Percentiles rank a stretch among this genome's conserved stretches.
Evolutionary conservation across 2,797 vertebrate species (phyloP).

Genomic region (Denticeps clupeoides): DNA sequence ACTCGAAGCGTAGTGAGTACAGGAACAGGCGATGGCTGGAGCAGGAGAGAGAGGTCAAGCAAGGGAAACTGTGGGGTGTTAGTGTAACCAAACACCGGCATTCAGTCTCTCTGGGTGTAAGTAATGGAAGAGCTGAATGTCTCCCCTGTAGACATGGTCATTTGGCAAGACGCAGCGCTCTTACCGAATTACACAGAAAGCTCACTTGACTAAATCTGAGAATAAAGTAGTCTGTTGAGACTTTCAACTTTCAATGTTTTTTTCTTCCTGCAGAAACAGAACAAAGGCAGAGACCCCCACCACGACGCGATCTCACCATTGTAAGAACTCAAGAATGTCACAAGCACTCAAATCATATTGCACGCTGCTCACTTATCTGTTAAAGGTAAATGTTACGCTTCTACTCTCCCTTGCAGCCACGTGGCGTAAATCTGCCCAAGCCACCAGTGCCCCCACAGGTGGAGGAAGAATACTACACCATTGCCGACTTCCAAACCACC

Average conservation of each 20-base stretch:
- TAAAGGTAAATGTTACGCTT: not conserved
- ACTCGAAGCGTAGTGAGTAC: constrained; percentile 45
- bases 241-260: not conserved
- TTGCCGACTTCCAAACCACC: constrained; percentile 94
- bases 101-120: no score
- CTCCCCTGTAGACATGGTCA: no score
- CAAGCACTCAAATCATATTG: no score
- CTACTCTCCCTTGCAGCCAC: constrained; percentile 57
- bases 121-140: no score
- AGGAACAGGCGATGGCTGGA: not conserved
- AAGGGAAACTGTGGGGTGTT: no score
- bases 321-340: constrained; percentile 61
- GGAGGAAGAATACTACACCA: constrained; percentile 96
- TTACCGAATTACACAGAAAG: no score
- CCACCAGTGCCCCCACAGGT: constrained; percentile 88
- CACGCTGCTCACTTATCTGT: not conserved
- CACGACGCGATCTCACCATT: constrained; percentile 91
- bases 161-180: no score
- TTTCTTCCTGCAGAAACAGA: constrained; percentile 64
- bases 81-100: no score
- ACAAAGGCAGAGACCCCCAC: constrained; percentile 86
- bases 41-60: no score
- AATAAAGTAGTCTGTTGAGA: no score
- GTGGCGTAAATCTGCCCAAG: constrained; percentile 84
- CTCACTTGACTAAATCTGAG: no score